Evolutionary conservation across 2,113 vertebrate species (phyloP).

Genomic region (Hucho hucho): DNA sequence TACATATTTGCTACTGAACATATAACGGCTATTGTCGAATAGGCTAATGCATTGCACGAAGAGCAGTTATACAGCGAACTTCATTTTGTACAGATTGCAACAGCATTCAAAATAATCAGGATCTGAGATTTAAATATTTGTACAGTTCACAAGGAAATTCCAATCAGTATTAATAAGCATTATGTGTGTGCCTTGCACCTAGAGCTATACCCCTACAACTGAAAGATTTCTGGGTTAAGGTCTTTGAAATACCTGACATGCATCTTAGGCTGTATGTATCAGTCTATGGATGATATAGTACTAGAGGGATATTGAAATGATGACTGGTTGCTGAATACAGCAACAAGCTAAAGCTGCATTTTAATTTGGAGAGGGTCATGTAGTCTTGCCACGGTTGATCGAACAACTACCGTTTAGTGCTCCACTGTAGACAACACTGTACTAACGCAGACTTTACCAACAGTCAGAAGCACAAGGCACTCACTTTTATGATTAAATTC

Average conservation of each 20-base stretch:
- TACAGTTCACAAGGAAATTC: slow-evolving; percentile 64
- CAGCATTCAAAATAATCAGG: background rate
- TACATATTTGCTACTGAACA: slow-evolving; percentile 51
- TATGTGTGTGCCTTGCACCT: slow-evolving; percentile 24
- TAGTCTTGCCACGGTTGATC: slow-evolving; percentile 39
- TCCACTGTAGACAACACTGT: slow-evolving; percentile 45
- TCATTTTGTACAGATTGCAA: background rate
- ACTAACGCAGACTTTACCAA: slow-evolving; percentile 5
- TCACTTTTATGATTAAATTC: slow-evolving; percentile 11
- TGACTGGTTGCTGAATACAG: slow-evolving; percentile 42
- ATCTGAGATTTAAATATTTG: slow-evolving; percentile 66
- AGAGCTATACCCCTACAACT: slow-evolving; percentile 26
- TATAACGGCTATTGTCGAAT: background rate
- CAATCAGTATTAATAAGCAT: slow-evolving; percentile 26
- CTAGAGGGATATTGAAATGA: slow-evolving; percentile 21
- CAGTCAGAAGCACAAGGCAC: background rate
- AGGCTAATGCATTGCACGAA: slow-evolving; percentile 9
- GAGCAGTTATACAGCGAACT: slow-evolving; percentile 31
- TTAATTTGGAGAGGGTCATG: slow-evolving; percentile 36
- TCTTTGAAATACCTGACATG: background rate
- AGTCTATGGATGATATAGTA: slow-evolving; percentile 37
- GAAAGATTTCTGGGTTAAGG: background rate
- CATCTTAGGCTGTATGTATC: slow-evolving; percentile 9
- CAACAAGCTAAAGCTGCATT: slow-evolving; percentile 26
- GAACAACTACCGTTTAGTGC: slow-evolving; percentile 15